Evolutionary conservation across 2,797 vertebrate species (phyloP).

Genomic region (Chelidonichthys spinosus): DNA sequence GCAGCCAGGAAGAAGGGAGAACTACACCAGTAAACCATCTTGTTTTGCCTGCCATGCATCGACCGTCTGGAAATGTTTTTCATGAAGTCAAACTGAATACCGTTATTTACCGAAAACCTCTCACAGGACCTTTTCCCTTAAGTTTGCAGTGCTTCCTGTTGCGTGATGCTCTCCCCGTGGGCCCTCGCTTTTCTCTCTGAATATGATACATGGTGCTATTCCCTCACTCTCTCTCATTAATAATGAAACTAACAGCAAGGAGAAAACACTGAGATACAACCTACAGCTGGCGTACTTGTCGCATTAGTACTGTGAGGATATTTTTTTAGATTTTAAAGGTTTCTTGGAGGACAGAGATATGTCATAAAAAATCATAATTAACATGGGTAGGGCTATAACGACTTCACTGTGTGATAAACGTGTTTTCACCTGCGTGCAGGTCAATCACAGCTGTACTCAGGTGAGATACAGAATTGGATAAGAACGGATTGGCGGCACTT

Average conservation of each 20-base stretch:
- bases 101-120: constrained; percentile 60
- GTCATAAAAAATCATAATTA: neutral
- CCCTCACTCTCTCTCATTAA: constrained; percentile 75
- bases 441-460: neutral
- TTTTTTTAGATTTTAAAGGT: constrained; percentile 25
- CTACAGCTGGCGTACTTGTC: constrained; percentile 52
- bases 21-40: constrained; percentile 24
- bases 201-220: constrained; percentile 73
- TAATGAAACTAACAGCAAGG: constrained; percentile 77
- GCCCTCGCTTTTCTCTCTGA: constrained; percentile 61
- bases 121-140: constrained; percentile 56
- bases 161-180: constrained; percentile 56
- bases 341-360: constrained; percentile 28
- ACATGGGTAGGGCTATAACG: neutral
- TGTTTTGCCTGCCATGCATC: constrained; percentile 5
- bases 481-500: constrained; percentile 10
- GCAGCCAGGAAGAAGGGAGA: constrained; percentile 41
- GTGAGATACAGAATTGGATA: constrained; percentile 10
- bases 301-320: constrained; percentile 42
- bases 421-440: neutral
- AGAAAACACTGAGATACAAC: constrained; percentile 64
- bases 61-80: constrained; percentile 35
- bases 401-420: neutral
- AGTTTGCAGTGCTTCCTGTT: constrained; percentile 70
- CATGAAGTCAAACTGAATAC: constrained; percentile 26